A percentile compares a stretch with the other conserved stretches of the same genome.
Conservation (phyloP, 1,140 invertebrate species). For the Brachionus koreanus region DNA sequence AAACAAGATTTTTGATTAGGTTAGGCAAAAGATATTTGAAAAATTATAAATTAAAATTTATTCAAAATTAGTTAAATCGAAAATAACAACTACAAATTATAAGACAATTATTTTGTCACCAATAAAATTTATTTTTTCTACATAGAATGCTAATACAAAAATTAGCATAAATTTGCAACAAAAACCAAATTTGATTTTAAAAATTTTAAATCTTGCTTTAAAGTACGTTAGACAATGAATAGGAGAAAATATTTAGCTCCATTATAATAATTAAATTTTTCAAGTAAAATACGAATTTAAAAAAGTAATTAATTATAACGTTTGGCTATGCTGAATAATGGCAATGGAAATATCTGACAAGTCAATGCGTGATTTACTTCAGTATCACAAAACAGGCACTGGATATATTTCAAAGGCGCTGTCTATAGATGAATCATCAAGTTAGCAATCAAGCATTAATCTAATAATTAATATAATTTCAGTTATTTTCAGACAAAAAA, state of each 20-base stretch:
- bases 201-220: background rate
- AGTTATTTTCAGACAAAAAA: background rate
- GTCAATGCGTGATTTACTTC: slow-evolving; percentile 10
- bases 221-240: background rate
- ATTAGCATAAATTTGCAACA: background rate
- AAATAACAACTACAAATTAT: background rate
- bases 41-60: background rate
- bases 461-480: background rate
- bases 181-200: background rate
- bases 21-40: too few species aligned
- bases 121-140: background rate
- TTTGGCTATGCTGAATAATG: background rate
- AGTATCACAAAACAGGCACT: slow-evolving; percentile 22
- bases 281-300: background rate
- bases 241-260: background rate
- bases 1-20: background rate
- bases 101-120: background rate
- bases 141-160: background rate
- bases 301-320: background rate
- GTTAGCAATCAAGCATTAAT: background rate
- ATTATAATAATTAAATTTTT: background rate
- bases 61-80: background rate
- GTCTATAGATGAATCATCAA: slow-evolving; percentile 23
- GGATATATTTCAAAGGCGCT: background rate
- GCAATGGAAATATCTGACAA: slow-evolving; percentile 36